These are phyloP conservation scores for Coluber constrictor DNA, from an alignment of 2,797 vertebrate species.

Conservation along the genomic window DNA sequence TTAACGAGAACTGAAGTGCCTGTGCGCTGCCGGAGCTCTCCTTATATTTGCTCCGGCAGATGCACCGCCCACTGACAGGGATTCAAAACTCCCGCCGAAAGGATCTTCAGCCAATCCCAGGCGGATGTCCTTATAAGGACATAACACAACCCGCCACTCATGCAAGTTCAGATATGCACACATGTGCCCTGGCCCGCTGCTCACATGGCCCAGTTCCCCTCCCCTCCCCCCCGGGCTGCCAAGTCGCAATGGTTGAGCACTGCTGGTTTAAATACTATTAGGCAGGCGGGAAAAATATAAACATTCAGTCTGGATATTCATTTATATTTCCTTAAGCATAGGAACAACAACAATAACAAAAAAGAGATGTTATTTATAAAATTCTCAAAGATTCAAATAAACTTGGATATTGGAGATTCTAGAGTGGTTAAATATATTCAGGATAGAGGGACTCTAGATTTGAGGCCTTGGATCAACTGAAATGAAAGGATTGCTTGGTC, in stretches of 20 bases:
- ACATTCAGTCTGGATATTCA: neutral
- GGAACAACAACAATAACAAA: neutral
- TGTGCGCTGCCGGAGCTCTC: too few relatives aligned
- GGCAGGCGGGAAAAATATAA: neutral
- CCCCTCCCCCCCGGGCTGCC: neutral
- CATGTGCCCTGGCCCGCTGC: fast-evolving
- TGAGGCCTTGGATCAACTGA: neutral
- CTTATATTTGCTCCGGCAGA: too few relatives aligned
- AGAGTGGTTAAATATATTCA: neutral
- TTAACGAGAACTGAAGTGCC: too few relatives aligned
- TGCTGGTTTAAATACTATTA: neutral
- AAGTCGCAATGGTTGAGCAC: neutral
- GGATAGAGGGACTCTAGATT: neutral
- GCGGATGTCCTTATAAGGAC: too few relatives aligned
- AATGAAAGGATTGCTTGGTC: neutral
- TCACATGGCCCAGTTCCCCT: neutral
- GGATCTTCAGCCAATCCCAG: too few relatives aligned
- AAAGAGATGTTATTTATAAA: neutral
- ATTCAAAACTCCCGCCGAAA: too few relatives aligned
- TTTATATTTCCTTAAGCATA: neutral
- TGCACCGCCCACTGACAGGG: too few relatives aligned
- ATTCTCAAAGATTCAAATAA: neutral
- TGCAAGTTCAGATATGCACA: too few relatives aligned
- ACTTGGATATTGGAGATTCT: neutral
- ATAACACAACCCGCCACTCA: too few relatives aligned